These are phyloP conservation scores for Sminthurides bifidus DNA, from an alignment of 1,140 invertebrate genomes.

Conservation along the genomic window DNA sequence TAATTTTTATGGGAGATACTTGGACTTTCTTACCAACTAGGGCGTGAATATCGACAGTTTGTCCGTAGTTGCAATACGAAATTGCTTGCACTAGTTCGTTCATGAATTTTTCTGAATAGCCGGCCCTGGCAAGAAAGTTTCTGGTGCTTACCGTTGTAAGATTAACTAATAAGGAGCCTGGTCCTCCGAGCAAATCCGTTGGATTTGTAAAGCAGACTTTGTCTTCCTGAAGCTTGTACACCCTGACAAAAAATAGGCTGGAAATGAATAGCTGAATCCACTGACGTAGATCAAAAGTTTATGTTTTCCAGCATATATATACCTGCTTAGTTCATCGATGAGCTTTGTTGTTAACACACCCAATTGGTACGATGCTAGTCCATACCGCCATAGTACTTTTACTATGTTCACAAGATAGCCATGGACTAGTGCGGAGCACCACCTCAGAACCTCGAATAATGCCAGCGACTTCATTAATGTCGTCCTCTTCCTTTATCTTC, in stretches of 20 bases:
- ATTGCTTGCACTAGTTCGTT: slow-evolving; percentile 46
- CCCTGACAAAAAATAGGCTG: slow-evolving; percentile 39
- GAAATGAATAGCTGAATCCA: too few relatives aligned
- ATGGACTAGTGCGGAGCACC: slow-evolving; percentile 11
- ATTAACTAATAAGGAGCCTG: slow-evolving; percentile 43
- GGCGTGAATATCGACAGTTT: slow-evolving; percentile 45
- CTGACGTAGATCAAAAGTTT: too few relatives aligned
- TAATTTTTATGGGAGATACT: slow-evolving; percentile 4
- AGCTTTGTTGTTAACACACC: slow-evolving; percentile 37
- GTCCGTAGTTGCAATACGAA: slow-evolving; percentile 51
- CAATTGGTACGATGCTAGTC: slow-evolving; percentile 41
- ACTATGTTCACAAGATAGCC: slow-evolving; percentile 35
- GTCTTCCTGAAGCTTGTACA: slow-evolving; percentile 46
- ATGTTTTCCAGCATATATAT: slow-evolving; percentile 12
- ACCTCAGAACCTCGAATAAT: slow-evolving; percentile 6
- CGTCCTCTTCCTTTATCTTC: slow-evolving; percentile 4
- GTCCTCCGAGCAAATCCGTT: slow-evolving; percentile 41
- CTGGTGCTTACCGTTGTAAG: slow-evolving; percentile 39
- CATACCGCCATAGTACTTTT: slow-evolving; percentile 47
- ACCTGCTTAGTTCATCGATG: slow-evolving; percentile 40
- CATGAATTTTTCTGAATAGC: slow-evolving; percentile 42
- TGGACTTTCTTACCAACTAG: slow-evolving; percentile 45
- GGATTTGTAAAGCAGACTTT: slow-evolving; percentile 43
- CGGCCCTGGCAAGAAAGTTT: slow-evolving; percentile 38
- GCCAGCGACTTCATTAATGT: too few relatives aligned